Percentiles rank a stretch among this genome's conserved stretches.
Conservation (phyloP, 2,888 invertebrate genomes). For the Barypeithes pellucidus region DNA sequence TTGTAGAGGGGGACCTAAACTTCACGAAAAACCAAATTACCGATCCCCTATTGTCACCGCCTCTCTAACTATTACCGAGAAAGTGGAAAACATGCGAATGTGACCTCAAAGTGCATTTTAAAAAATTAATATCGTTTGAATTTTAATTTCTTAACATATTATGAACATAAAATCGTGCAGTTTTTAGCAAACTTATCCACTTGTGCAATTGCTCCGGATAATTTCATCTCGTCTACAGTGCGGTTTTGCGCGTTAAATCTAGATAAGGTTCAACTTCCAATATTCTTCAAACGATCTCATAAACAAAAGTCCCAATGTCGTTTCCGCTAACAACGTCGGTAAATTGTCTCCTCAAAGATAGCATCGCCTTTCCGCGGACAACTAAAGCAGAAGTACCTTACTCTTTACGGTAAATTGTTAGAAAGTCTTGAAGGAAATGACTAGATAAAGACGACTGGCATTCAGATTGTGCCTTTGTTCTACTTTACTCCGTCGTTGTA, state of each 20-base stretch:
- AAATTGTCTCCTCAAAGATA: slow-evolving; percentile 23
- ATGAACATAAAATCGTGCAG: too few relatives aligned
- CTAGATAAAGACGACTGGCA: slow-evolving; percentile 26
- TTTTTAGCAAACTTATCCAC: too few relatives aligned
- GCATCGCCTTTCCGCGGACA: slow-evolving; percentile 15
- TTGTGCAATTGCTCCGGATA: too few relatives aligned
- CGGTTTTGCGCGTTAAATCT: neutral
- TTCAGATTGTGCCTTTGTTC: slow-evolving; percentile 22
- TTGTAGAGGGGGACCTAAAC: too few relatives aligned
- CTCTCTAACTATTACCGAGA: too few relatives aligned
- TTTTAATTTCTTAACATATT: too few relatives aligned
- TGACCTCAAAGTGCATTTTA: too few relatives aligned
- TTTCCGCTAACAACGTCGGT: slow-evolving; percentile 16
- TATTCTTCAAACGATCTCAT: slow-evolving; percentile 17
- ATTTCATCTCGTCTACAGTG: neutral
- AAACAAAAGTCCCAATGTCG: slow-evolving; percentile 23
- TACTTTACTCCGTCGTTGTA: slow-evolving; percentile 16
- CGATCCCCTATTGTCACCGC: too few relatives aligned
- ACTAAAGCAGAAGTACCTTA: slow-evolving; percentile 25
- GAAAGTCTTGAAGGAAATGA: slow-evolving; percentile 23
- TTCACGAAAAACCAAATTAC: too few relatives aligned
- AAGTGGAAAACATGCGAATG: too few relatives aligned
- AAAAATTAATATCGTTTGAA: too few relatives aligned
- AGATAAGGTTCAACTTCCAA: slow-evolving; percentile 20
- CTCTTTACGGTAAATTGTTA: slow-evolving; percentile 25